Evolutionary conservation across 2,797 vertebrate species (phyloP).

Genomic region (Spatula clypeata): DNA sequence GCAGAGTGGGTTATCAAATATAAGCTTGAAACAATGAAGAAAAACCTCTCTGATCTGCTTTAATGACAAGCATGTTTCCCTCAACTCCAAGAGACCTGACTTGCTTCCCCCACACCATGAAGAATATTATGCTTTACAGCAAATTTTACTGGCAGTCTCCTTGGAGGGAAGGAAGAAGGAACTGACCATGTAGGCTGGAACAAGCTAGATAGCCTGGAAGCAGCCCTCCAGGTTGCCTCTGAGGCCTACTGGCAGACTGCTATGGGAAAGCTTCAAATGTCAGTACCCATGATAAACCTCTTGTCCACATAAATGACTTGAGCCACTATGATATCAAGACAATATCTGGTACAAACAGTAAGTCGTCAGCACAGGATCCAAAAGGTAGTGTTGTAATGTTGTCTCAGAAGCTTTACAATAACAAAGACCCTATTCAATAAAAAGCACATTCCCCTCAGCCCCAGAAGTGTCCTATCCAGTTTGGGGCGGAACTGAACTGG

Average conservation of each 20-base stretch:
- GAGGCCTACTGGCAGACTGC: neutral
- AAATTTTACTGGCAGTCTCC: neutral
- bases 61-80: neutral
- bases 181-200: neutral
- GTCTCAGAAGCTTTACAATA: slow-evolving; percentile 50
- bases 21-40: neutral
- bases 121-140: neutral
- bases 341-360: slow-evolving; percentile 41
- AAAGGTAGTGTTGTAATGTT: slow-evolving; percentile 64
- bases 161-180: neutral
- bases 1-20: neutral
- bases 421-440: slow-evolving; percentile 73
- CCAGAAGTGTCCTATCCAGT: slow-evolving; percentile 65
- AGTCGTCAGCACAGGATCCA: slow-evolving; percentile 41
- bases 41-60: neutral
- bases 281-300: neutral
- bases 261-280: slow-evolving; percentile 43
- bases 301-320: slow-evolving; percentile 38
- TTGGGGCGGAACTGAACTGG: slow-evolving; percentile 23
- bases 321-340: neutral
- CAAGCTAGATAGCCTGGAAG: neutral
- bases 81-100: neutral
- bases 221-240: neutral
- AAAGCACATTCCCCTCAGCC: neutral
- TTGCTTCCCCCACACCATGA: neutral